Evolutionary conservation across 2,797 vertebrate species (phyloP).

Genomic region (Enteromius argenteus): DNA sequence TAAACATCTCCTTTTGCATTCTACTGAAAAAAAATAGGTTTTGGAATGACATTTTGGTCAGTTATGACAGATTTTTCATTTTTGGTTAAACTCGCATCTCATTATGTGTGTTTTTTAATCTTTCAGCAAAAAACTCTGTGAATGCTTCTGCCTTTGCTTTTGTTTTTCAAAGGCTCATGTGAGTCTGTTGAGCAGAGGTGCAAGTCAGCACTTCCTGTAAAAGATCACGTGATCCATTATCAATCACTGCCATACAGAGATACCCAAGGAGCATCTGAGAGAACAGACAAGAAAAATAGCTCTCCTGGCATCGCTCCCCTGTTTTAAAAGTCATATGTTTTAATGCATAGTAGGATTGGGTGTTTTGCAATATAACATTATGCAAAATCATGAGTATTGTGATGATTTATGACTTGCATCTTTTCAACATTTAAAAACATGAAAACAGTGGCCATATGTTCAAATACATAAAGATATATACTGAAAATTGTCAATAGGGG

Average conservation of each 20-base stretch:
- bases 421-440: neutral
- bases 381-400: neutral
- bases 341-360: neutral
- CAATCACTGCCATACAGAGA: constrained; percentile 18
- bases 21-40: neutral
- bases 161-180: neutral
- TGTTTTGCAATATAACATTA: neutral
- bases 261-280: neutral
- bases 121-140: neutral
- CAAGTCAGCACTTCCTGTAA: constrained; percentile 21
- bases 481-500: neutral
- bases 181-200: neutral
- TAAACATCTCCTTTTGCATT: neutral
- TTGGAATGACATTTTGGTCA: neutral
- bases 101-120: neutral
- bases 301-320: neutral
- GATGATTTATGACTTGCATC: neutral
- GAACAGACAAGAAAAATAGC: neutral
- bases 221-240: constrained; percentile 9
- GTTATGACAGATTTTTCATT: neutral
- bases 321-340: neutral
- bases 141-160: neutral
- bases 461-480: neutral
- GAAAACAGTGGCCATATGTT: neutral
- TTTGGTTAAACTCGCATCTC: neutral